phyloP scores from a whole-genome alignment of 2,797 vertebrate species.

The Phalanger gymnotis region DNA sequence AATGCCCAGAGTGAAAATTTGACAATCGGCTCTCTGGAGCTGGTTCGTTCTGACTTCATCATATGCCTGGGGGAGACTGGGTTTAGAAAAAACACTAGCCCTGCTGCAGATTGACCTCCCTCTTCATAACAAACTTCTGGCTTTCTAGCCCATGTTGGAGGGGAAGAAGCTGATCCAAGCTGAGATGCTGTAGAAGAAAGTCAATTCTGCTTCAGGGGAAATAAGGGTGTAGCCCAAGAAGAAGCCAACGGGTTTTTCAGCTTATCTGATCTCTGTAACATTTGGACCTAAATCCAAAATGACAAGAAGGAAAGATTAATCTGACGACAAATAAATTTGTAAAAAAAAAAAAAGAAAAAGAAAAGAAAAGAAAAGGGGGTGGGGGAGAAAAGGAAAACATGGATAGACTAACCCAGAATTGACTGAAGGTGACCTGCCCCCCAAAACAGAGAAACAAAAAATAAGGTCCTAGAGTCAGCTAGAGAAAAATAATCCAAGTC shows the following conservation, averaged over 20 bases:
- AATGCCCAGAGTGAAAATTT: neutral
- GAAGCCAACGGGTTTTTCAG: neutral
- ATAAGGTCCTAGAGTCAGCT: neutral
- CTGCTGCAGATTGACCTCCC: neutral
- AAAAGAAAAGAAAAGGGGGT: no score
- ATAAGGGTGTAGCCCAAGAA: neutral
- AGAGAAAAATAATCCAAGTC: neutral
- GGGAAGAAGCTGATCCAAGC: neutral
- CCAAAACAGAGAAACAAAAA: neutral
- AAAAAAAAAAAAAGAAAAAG: neutral
- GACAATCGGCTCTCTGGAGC: neutral
- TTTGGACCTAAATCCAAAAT: neutral
- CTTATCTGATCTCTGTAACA: neutral
- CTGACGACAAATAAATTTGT: neutral
- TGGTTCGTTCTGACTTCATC: neutral
- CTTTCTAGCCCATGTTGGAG: neutral
- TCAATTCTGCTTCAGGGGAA: neutral
- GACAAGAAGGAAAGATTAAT: neutral
- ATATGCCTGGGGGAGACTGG: neutral
- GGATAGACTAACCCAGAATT: neutral
- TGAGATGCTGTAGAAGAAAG: neutral
- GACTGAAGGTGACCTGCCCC: neutral
- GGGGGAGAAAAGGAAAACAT: neutral
- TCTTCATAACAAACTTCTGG: neutral
- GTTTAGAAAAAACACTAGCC: neutral